phyloP scores from a whole-genome alignment of 2,888 invertebrate species.

The Polymixis lichenea region DNA sequence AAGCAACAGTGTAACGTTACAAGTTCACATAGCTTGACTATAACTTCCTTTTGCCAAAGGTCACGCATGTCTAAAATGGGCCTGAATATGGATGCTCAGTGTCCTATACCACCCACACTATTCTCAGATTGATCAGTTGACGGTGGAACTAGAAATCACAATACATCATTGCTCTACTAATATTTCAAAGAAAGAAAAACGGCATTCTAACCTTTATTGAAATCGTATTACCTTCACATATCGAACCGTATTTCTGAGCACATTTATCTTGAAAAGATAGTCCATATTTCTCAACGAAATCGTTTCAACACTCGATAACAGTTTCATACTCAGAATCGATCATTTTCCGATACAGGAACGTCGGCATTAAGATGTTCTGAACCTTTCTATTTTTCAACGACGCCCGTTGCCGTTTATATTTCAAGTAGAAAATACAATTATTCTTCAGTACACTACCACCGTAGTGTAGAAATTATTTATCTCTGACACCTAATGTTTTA shows the following conservation, averaged over 20 bases:
- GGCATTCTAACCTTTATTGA: slow-evolving; percentile 14
- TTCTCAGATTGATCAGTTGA: slow-evolving; percentile 3
- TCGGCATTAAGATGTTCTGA: slow-evolving; percentile 66
- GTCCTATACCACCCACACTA: neutral
- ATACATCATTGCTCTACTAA: neutral
- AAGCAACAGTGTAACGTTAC: neutral
- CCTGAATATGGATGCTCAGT: neutral
- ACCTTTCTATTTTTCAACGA: slow-evolving; percentile 59
- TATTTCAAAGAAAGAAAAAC: slow-evolving; percentile 15
- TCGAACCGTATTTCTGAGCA: slow-evolving; percentile 35
- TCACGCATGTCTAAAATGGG: slow-evolving; percentile 15
- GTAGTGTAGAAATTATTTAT: slow-evolving; percentile 38
- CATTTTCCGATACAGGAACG: slow-evolving; percentile 64
- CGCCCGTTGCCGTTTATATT: slow-evolving; percentile 63
- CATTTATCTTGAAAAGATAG: slow-evolving; percentile 54
- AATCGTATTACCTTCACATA: slow-evolving; percentile 15
- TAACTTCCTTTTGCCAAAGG: slow-evolving; percentile 16
- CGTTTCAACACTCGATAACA: slow-evolving; percentile 66
- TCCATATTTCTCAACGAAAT: slow-evolving; percentile 64
- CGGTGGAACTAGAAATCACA: neutral
- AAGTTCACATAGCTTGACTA: neutral
- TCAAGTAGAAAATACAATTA: slow-evolving; percentile 57
- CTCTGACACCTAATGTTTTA: slow-evolving; percentile 27
- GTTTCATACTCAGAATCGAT: slow-evolving; percentile 63
- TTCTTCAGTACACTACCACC: slow-evolving; percentile 46